Evolutionary conservation across 2,888 invertebrate species (phyloP), one percentile per base, ranked within the genome.

Genomic region (Thymelicus lineola): DNA sequence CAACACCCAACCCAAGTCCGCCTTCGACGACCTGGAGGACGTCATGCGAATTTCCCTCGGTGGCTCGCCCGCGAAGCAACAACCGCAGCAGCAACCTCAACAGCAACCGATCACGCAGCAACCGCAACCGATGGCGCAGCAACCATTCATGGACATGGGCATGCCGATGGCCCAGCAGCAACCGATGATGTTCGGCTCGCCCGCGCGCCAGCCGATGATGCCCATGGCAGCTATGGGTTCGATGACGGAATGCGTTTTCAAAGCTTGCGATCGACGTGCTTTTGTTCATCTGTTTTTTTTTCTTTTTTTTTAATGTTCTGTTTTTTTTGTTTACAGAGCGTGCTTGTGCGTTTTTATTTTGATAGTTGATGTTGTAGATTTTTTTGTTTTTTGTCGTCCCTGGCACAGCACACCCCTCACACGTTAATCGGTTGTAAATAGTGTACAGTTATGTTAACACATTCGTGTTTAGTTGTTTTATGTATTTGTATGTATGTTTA

Each of bases 21-120:
- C 96, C 46, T 95, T 96, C 85, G 96, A 96, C 81, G 96, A 96
- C 79, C 94, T 96, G 75, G 96, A 96, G 81, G 95, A 96, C 81
- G 95, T 94, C 70, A 96, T 96, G 90, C 93, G 95, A 71, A 95
- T 95, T 94, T 95, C 95, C 63, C 94, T 96, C 80, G 96, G 96
- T 63, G 95, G 95, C 71, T 95, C 95, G 66, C 95, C 95, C 63
- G 90, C 91, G 66, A 89, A 89, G 75, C 86, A 85, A 74, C 88
- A 89, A 46, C 85, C 88, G 77, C 86, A 84, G 53, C 89, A 89
- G 73, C 90, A 87, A 75, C 87, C 86, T 71, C 86, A 85, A 75
- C 86, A 84, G 74, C 86, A 85, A 74, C 88, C 89, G 48, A 85
- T 89, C 77, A 88, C 89, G 53, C 89, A 89, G 73, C 90, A 88